Base-by-base conservation (phyloP, 2,888 invertebrate genomes). In the Agrochola macilenta region DNA sequence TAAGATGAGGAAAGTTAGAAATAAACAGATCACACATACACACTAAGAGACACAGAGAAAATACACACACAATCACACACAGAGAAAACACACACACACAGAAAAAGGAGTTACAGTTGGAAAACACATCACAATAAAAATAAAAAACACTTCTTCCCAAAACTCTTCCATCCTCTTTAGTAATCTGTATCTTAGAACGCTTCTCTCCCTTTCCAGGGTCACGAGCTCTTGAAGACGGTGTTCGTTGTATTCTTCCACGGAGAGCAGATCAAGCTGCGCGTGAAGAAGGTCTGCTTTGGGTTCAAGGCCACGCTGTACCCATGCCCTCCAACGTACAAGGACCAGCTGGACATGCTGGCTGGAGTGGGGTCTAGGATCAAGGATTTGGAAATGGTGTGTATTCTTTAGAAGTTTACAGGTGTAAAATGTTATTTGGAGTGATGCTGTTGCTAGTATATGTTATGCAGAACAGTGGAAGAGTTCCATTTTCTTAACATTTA, bases 221-320 rank as follows among this genome's bases (percentile, higher is more conserved):
- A 97, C 87, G 97, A 97, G 81, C 97, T 98, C 8, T 97, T 97
- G 91, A 98, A 98, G 93, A 97, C 97, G 39, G 98, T 98, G 30
- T 98, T 98, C 93, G 97, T 97, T 46, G 97, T 97, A 20, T 97
- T 97, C 94, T 97, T 97, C 92, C 97, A 98, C 97, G 98, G 98
- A 7, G 98, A 98, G 80, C 98, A 98, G 90, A 97, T 98, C 83
- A 98, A 98, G 91, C 94, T 97, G 5, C 97, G 98, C 76, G 98
- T 98, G 35, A 98, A 98, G 94, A 98, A 98, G 92, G 98, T 98
- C 52, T 98, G 98, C 94, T 97, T 98, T 89, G 98, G 98, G 0
- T 98, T 98, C 95, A 97, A 98, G 68, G 98, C 98, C 0, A 98
- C 98, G 0, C 93, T 98, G 81, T 98, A 98, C 93, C 98, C 98